Base-by-base conservation (phyloP, 2,888 invertebrate genomes). In the Prostheceraeus crozeri region DNA sequence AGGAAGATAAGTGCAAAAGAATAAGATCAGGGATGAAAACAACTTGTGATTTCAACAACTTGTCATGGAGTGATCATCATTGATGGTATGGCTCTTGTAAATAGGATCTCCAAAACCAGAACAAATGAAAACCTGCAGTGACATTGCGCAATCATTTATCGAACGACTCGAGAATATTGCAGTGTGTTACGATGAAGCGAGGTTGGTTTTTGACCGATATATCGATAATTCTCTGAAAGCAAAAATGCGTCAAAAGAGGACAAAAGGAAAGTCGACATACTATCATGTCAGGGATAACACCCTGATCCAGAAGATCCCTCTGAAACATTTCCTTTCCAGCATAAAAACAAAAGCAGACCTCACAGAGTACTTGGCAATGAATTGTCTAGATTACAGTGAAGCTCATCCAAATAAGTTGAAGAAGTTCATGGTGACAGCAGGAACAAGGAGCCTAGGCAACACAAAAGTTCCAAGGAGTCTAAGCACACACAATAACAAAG, bases 231-330 rank as follows among this genome's bases (percentile, higher is more conserved):
- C 59, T 16, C 35, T 59, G 19, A 59, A 59, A 36, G 59, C 59
- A 59, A 33, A 59, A 36, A 59, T 59, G 59, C 59, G 59, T 23
- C 59, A 33, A 59, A 59, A 59, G 56, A 59, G 58, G 57, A 59
- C 59, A 21, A 59, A 59, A 33, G 59, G 58, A 59, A 59, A 59
- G 30, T 59, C 59, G 59, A 59, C 59, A 59, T 58, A 58, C 59
- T 27, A 60, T 58, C 58, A 58, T 27, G 57, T 57, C 10, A 57
- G 58, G 27, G 57, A 54, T 48, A 51, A n/a, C 48, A 56, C 56
- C 21, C 19, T 56, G 52, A 56, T 56, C 56, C 4, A 56, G 53
- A 56, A 56, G 59, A 59, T 56, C 48, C 52, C n/a, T n/a, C n/a
- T 59, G 60, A 59, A 59, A 31, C 40, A 59, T 57, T 59, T 59